Percentiles rank a stretch among this genome's conserved stretches.
Conservation (phyloP, 2,888 invertebrate species). For the Baronia brevicornis region DNA sequence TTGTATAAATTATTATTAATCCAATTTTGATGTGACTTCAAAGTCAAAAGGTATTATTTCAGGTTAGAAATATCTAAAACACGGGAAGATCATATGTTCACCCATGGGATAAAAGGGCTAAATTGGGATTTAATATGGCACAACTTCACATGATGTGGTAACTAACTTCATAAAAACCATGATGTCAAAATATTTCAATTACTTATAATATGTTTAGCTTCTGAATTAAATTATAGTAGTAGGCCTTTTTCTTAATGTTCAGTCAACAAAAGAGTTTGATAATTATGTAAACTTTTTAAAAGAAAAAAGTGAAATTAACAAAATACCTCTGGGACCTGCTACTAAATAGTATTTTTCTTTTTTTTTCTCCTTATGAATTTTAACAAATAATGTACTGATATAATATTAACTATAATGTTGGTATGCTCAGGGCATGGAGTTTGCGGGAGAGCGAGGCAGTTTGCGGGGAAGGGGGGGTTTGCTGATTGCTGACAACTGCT, state of each 20-base stretch:
- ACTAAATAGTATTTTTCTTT: slow-evolving; percentile 5
- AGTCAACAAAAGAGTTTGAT: too few species aligned
- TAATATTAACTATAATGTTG: slow-evolving; percentile 64
- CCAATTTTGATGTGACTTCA: slow-evolving; percentile 33
- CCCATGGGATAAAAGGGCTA: slow-evolving; percentile 54
- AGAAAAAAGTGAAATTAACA: too few species aligned
- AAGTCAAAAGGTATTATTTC: slow-evolving; percentile 55
- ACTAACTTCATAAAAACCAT: slow-evolving; percentile 39
- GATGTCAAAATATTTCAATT: slow-evolving; percentile 23
- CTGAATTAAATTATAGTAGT: slow-evolving; percentile 20
- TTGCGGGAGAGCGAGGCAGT: slow-evolving; percentile 65
- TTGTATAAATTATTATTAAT: too few species aligned
- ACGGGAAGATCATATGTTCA: slow-evolving; percentile 48
- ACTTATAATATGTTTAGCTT: slow-evolving; percentile 17
- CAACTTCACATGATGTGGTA: slow-evolving; percentile 48
- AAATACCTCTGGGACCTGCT: too few species aligned
- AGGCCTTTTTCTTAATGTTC: too few species aligned
- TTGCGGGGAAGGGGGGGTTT: slow-evolving; percentile 63
- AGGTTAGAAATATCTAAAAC: slow-evolving; percentile 45
- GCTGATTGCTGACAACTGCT: slow-evolving; percentile 73
- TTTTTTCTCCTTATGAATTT: slow-evolving; percentile 10
- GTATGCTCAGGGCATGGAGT: slow-evolving; percentile 73
- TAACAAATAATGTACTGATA: slow-evolving; percentile 17
- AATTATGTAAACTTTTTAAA: too few species aligned
- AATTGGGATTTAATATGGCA: slow-evolving; percentile 58